Evolutionary conservation across 23 tunicate genomes (phyloP), one percentile per base, ranked within the genome.

Genomic region (Trididemnum clinides): DNA sequence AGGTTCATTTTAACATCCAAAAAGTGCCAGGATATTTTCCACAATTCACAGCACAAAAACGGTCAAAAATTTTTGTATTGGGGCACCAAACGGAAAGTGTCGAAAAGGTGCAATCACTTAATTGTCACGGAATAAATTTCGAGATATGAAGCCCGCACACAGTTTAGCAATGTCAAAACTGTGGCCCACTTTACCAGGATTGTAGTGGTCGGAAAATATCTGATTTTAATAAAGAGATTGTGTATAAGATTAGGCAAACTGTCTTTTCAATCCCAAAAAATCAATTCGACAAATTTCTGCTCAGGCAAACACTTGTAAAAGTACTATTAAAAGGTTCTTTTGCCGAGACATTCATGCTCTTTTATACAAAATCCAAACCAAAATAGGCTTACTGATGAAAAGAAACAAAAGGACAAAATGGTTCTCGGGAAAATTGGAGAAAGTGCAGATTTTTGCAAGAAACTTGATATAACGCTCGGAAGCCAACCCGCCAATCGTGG

Each of bases 351-450:
- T 69, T 31, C 69, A 69, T 69, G 75, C 39, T 33, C 31, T 62
- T 69, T 37, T 37, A 31, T 69, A 69, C 36, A 69, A 69, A 23
- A 69, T 30, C 31, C 75, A 30, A 33, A 30, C 25, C 10, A 7
- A 69, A 69, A 37, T 20, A 6, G 6, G n/a, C 36, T 69, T 30
- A 69, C 75, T 30, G 7, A 31, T 33, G 15, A 69, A 23, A 18
- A 69, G n/a, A 69, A 69, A 33, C 37, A 31, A 30, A 69, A 69
- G 22, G 2, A 37, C 75, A 28, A 69, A 33, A 6, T 69, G 75
- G 75, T 69, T 69, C 31, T 20, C 75, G 31, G 75, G 22, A 69
- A 69, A 69, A 23, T 69, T 30, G 75, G 75, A 69, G 75, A 4
- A 31, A 69, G 75, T 5, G 28, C 37, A 30, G 37, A 30, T 31